Conservation (phyloP, 2,888 invertebrate genomes). For the Hololepta plana region DNA sequence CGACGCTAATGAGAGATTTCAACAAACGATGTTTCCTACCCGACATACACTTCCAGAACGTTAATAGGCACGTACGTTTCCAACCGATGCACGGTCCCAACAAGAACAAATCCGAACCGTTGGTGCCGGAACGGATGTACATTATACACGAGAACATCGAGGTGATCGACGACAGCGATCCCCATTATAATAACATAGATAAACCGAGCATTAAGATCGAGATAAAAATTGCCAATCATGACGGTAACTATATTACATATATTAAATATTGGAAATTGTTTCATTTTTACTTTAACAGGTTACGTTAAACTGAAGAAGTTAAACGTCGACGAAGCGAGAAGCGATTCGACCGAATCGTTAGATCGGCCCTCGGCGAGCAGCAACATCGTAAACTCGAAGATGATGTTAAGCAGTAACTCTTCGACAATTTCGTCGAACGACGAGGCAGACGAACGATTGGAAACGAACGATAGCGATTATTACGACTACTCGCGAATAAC, state of each 20-base stretch:
- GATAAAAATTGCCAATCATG: conserved; percentile 33
- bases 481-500: no score
- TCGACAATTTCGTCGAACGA: no score
- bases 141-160: conserved; percentile 58
- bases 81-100: conserved; percentile 25
- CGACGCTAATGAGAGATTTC: conserved; percentile 31
- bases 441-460: no score
- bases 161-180: conserved; percentile 39
- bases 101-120: conserved; percentile 29
- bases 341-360: no score
- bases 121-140: conserved; percentile 45
- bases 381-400: no score
- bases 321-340: no score
- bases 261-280: conserved; percentile 10
- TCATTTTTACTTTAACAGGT: conserved; percentile 28
- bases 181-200: conserved; percentile 38
- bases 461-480: no score
- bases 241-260: no score
- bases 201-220: conserved; percentile 43
- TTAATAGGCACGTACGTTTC: conserved; percentile 42
- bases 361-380: no score
- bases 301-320: conserved; percentile 36
- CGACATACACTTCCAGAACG: conserved; percentile 48
- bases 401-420: no score
- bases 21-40: conserved; percentile 47